Base-by-base conservation (phyloP, 2,888 invertebrate genomes). In the Chironomus tentans region DNA sequence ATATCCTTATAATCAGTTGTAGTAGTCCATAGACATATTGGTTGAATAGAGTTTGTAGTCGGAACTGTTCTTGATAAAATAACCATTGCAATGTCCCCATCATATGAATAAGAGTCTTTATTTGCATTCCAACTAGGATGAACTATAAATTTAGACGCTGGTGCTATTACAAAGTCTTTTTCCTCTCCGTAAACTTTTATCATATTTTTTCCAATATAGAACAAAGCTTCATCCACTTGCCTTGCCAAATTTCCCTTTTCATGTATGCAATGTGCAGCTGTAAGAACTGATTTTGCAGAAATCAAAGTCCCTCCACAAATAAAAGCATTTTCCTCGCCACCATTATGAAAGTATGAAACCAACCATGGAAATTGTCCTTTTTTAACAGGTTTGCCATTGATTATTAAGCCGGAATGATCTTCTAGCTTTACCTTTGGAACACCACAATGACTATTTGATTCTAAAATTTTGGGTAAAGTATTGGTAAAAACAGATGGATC, bases 71-170 rank as follows among this genome's bases (percentile, higher is more conserved):
- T 80, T 74, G 84, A 83, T 12, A 88, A 79, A 15, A 84, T 79
- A 0, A 87, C 78, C 2, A 87, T 80, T 1, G 87, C 87, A 13
- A 88, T 80, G 79, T 88, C 88, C 0, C 86, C 84, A 77, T 86
- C 85, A 47, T 69, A 69, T 22, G 12, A 13, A 2, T 10, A 1
- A 7, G 38, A 38, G 7, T 28, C 21, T 0, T 50, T 28, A 38
- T 18, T 56, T 0, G 47, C 2, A 21, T 69, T 38, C 69, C 76
- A 76, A n/a, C 56, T 56, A 5, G 68, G 68, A 50, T 75, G 68
- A 48, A 75, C n/a, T 3, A 48, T 48, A 28, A 75, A 68, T 15
- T 75, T 22, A 12, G 48, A 7, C 4, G 28, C 75, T 47, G 50
- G 10, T 10, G 38, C 75, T 1, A 38, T 38, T 1, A 38, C 38